A percentile compares a stretch with the other conserved stretches of the same genome.
These are phyloP conservation scores for Muscicapa adusta DNA, from an alignment of 2,113 vertebrate species.

Conservation along the genomic window DNA sequence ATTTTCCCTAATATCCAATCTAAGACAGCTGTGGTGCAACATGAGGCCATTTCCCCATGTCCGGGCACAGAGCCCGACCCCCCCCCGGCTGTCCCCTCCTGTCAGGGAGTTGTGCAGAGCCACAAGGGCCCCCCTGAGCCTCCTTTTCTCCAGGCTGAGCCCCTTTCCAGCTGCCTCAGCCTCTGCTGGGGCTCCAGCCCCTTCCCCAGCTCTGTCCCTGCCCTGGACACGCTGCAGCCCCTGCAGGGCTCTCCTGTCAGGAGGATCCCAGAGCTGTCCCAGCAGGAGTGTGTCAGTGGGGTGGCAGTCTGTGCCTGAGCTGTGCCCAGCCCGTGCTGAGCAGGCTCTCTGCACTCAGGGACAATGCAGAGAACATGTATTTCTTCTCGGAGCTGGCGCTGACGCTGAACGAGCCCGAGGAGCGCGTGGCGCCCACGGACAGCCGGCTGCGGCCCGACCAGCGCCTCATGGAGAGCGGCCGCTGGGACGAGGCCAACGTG, in stretches of 20 bases:
- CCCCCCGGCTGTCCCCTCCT: background rate
- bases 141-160: background rate
- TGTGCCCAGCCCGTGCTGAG: fast-evolving
- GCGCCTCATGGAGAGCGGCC: slow-evolving; percentile 90
- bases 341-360: slow-evolving; percentile 56
- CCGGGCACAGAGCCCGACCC: too few species aligned
- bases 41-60: background rate
- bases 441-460: slow-evolving; percentile 90
- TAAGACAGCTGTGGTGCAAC: too few species aligned
- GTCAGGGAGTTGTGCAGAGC: background rate
- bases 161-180: background rate
- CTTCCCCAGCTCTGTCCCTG: background rate
- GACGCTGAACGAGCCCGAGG: slow-evolving; percentile 89
- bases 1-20: background rate
- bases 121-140: background rate
- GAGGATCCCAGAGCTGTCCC: background rate
- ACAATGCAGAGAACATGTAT: slow-evolving; percentile 95
- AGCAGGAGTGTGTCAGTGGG: background rate
- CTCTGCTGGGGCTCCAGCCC: background rate
- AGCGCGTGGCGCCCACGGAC: slow-evolving; percentile 85
- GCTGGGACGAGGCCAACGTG: slow-evolving; percentile 90
- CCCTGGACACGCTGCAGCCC: background rate
- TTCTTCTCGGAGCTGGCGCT: slow-evolving; percentile 92
- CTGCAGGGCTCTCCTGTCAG: background rate
- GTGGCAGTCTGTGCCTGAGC: background rate